These are phyloP conservation scores for Lycaon pictus DNA, from an alignment of 2,113 vertebrate genomes.

Conservation along the genomic window DNA sequence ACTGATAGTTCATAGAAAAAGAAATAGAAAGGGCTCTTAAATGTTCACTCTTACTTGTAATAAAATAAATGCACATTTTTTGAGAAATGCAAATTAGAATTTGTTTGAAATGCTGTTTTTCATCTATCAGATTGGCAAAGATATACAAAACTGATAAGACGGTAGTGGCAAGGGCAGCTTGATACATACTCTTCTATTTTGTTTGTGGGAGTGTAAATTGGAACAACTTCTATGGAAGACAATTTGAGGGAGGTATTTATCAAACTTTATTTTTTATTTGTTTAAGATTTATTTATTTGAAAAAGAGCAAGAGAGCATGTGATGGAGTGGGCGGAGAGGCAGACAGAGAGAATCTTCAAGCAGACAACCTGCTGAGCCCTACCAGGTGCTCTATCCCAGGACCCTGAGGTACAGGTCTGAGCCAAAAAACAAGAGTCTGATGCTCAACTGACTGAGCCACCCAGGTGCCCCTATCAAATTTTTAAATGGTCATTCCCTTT, in stretches of 20 bases:
- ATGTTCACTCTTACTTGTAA: not conserved
- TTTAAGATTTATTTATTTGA: not conserved
- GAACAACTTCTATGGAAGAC: not conserved
- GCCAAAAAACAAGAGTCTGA: not conserved
- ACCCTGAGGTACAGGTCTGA: not conserved
- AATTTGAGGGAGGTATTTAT: not conserved
- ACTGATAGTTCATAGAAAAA: not conserved
- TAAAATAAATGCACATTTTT: constrained; percentile 8
- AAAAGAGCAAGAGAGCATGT: not conserved
- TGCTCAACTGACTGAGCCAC: not conserved
- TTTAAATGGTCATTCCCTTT: constrained; percentile 9
- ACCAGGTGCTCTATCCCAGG: not conserved
- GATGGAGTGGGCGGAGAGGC: not conserved
- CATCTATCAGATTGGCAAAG: not conserved
- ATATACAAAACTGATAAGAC: not conserved
- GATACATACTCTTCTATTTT: not conserved
- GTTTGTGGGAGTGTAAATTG: not conserved
- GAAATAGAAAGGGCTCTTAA: constrained; percentile 32
- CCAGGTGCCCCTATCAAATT: not conserved
- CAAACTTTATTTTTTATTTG: not conserved
- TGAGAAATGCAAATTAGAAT: not conserved
- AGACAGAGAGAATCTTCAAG: not conserved
- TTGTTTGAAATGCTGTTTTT: constrained; percentile 39
- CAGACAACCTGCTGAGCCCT: not conserved
- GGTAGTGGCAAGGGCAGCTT: not conserved